Percentiles rank a stretch among this genome's conserved stretches.
Evolutionary conservation across 2,797 vertebrate species (phyloP).

Genomic region (Knipowitschia caucasica): DNA sequence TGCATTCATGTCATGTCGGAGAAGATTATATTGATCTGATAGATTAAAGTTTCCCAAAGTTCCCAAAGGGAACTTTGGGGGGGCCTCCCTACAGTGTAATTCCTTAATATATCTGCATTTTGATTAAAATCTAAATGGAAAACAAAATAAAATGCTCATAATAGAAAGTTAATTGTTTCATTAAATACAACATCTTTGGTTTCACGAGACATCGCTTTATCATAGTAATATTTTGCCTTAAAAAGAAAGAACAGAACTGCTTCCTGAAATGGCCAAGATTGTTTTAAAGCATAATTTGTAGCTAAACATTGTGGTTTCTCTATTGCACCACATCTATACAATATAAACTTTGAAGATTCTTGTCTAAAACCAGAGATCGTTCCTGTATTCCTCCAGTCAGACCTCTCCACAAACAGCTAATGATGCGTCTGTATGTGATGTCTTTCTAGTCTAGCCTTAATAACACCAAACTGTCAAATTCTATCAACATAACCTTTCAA

Average conservation of each 20-base stretch:
- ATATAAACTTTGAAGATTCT: too few species aligned
- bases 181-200: not conserved
- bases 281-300: not conserved
- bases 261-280: not conserved
- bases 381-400: not conserved
- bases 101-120: too few species aligned
- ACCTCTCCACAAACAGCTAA: not conserved
- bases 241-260: too few species aligned
- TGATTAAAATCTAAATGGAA: too few species aligned
- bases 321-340: too few species aligned
- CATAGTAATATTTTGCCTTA: too few species aligned
- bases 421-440: not conserved
- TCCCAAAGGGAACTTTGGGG: too few species aligned
- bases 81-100: too few species aligned
- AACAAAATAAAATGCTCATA: too few species aligned
- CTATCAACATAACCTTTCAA: conserved; percentile 1
- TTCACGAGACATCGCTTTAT: not conserved
- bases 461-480: not conserved
- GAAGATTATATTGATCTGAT: not conserved
- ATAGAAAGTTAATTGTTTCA: too few species aligned
- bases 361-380: not conserved
- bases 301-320: too few species aligned
- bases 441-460: not conserved
- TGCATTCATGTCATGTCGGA: not conserved
- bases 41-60: too few species aligned